Percentiles rank a stretch among this genome's conserved stretches.
These are phyloP conservation scores for Drosophila nigricruria DNA, from an alignment of 2,888 invertebrate species.

Conservation along the genomic window DNA sequence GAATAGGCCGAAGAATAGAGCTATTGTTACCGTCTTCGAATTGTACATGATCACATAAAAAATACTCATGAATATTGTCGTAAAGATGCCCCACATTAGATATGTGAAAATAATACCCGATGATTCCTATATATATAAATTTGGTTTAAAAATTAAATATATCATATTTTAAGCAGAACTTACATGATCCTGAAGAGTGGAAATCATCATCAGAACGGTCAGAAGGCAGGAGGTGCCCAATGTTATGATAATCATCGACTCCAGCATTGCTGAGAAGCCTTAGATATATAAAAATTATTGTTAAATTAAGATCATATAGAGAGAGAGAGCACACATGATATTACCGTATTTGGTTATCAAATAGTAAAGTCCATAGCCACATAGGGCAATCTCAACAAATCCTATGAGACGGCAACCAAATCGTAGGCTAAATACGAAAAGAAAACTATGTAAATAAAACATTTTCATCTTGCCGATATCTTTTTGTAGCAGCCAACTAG, in stretches of 20 bases:
- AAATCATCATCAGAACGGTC: slow-evolving; percentile 30
- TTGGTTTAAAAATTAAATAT: too few species aligned
- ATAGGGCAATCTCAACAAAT: slow-evolving; percentile 23
- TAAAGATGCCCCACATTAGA: slow-evolving; percentile 47
- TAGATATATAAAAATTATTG: background rate
- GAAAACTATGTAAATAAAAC: slow-evolving; percentile 40
- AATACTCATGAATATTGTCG: slow-evolving; percentile 20
- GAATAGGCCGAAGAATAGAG: slow-evolving; percentile 9
- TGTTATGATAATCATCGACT: slow-evolving; percentile 36
- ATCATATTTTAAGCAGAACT: too few species aligned
- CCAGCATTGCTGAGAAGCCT: slow-evolving; percentile 38
- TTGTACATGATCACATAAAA: slow-evolving; percentile 11
- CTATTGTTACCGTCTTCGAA: rapidly evolving
- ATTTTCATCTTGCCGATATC: slow-evolving; percentile 18
- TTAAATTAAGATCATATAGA: background rate
- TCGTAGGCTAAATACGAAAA: slow-evolving; percentile 38
- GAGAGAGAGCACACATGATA: background rate
- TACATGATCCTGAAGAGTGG: slow-evolving; percentile 51
- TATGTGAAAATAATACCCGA: slow-evolving; percentile 47
- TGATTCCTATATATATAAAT: slow-evolving; percentile 44
- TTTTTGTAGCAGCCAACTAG: slow-evolving; percentile 12
- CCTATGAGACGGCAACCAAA: slow-evolving; percentile 42
- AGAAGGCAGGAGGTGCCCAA: slow-evolving; percentile 37
- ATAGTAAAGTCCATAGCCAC: slow-evolving; percentile 20
- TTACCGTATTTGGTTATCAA: slow-evolving; percentile 19